A percentile compares a stretch with the other conserved stretches of the same genome.
phyloP scores from a whole-genome alignment of 2,797 vertebrate species.

The Nannoperca australis region DNA sequence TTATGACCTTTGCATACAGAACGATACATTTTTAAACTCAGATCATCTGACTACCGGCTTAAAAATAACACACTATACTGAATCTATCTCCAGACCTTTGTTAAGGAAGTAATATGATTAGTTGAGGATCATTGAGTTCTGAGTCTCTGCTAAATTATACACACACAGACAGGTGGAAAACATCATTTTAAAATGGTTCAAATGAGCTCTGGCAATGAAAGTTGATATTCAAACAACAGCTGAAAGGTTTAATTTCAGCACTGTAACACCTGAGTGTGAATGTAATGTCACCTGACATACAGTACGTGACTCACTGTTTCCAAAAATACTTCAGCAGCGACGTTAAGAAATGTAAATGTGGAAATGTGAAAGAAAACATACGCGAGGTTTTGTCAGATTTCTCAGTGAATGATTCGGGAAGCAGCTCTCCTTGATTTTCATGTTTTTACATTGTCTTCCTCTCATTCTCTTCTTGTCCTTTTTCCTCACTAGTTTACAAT shows the following conservation, averaged over 20 bases:
- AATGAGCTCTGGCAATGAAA: constrained; percentile 24
- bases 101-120: constrained; percentile 9
- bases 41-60: constrained; percentile 7
- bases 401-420: constrained; percentile 7
- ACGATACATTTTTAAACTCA: not conserved
- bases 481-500: constrained; percentile 27
- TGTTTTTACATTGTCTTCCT: constrained; percentile 10
- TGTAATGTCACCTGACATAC: constrained; percentile 16
- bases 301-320: constrained; percentile 22
- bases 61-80: not conserved
- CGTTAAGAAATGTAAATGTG: not conserved
- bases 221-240: constrained; percentile 29
- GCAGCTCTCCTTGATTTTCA: constrained; percentile 16
- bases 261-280: not conserved
- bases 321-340: constrained; percentile 24
- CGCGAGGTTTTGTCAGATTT: not conserved
- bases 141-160: constrained; percentile 5
- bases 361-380: not conserved
- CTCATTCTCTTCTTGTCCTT: constrained; percentile 19
- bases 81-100: constrained; percentile 30
- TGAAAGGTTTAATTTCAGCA: constrained; percentile 20
- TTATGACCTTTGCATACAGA: constrained; percentile 21
- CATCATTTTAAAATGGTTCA: constrained; percentile 21
- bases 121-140: constrained; percentile 5
- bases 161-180: constrained; percentile 34